Conservation (phyloP, 2,113 vertebrate genomes). For the Phalacrocorax aristotelis region DNA sequence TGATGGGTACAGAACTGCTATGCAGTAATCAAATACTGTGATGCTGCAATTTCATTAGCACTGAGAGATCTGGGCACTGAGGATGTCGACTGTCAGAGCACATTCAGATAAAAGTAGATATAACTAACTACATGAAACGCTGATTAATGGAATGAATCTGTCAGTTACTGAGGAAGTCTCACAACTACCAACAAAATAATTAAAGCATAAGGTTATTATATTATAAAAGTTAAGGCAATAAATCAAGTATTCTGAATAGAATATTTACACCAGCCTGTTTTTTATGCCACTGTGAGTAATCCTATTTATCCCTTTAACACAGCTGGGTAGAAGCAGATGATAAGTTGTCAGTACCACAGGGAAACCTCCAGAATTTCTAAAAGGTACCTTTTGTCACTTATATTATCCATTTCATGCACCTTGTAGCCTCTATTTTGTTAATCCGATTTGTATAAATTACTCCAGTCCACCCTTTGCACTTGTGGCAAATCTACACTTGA, state of each 20-base stretch:
- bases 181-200: neutral
- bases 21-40: neutral
- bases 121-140: fast-evolving
- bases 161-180: neutral
- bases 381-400: neutral
- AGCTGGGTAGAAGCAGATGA: neutral
- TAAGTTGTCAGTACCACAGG: neutral
- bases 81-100: neutral
- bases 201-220: neutral
- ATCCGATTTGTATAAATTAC: neutral
- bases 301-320: neutral
- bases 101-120: neutral
- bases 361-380: neutral
- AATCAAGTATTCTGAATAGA: neutral
- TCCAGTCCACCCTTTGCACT: neutral
- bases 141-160: neutral
- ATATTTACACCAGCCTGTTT: neutral
- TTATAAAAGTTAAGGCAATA: neutral
- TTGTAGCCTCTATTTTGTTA: neutral
- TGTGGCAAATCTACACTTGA: neutral
- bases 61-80: neutral
- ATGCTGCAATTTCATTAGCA: neutral
- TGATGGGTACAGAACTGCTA: neutral
- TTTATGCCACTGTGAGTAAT: neutral
- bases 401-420: neutral